Evolutionary conservation across 2,888 invertebrate species (phyloP).

Genomic region (Diachrysia chrysitis): DNA sequence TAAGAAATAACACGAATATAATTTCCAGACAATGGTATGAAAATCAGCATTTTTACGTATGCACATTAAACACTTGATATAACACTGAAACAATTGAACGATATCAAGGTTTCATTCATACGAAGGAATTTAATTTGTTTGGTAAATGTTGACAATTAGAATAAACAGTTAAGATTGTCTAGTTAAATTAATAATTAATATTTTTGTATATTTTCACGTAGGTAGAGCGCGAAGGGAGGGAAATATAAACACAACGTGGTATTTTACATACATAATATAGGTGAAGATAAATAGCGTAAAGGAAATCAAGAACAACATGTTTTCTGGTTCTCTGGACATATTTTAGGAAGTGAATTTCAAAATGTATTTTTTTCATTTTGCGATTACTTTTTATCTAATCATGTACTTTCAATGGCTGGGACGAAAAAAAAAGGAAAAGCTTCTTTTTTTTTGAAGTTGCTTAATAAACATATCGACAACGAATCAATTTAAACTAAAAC

Average conservation of each 20-base stretch:
- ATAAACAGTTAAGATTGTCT: conserved; percentile 7
- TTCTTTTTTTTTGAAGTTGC: no score
- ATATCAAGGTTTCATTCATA: conserved; percentile 18
- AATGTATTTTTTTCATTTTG: no score
- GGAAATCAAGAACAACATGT: no score
- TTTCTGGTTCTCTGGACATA: no score
- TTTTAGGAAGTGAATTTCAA: no score
- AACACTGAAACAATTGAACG: conserved; percentile 30
- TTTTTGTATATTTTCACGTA: background rate
- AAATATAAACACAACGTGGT: no score
- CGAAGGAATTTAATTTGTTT: conserved; percentile 29
- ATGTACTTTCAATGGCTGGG: no score
- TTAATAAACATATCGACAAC: conserved; percentile 25
- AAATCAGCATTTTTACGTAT: conserved; percentile 6
- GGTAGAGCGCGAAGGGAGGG: no score
- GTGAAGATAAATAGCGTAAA: no score
- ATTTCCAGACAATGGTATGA: conserved; percentile 9
- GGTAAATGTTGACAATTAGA: conserved; percentile 17
- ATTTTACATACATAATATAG: no score
- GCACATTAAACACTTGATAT: conserved; percentile 31
- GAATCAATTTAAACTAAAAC: conserved; percentile 36
- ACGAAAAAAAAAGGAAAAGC: no score
- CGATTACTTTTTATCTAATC: no score
- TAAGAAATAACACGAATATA: background rate
- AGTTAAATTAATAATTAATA: background rate